These are phyloP conservation scores for Hypotaenidia philippensis DNA, from an alignment of 2,797 vertebrate species.

Conservation along the genomic window DNA sequence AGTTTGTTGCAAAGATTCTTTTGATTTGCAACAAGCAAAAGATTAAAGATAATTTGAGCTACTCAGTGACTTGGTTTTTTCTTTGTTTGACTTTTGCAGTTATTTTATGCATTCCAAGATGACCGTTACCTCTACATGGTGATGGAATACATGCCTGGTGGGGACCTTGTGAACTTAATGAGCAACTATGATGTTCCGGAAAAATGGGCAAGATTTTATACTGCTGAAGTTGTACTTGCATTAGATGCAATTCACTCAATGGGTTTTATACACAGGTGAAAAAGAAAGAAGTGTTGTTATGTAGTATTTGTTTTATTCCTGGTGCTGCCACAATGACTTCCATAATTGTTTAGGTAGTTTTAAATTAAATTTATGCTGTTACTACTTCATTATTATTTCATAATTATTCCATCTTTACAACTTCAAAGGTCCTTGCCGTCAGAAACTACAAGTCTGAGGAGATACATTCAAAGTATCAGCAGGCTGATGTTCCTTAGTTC, in stretches of 20 bases:
- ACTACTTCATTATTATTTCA: background rate
- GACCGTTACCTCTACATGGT: constrained; percentile 99
- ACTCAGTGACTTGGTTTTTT: background rate
- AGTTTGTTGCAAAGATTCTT: background rate
- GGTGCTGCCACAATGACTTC: background rate
- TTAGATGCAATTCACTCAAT: constrained; percentile 98
- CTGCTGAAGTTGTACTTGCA: constrained; percentile 96
- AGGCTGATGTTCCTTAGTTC: background rate
- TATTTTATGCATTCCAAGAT: constrained; percentile 98
- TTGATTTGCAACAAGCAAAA: background rate
- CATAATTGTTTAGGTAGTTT: background rate
- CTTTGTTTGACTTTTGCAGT: constrained; percentile 78
- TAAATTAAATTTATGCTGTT: background rate
- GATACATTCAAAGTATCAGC: background rate
- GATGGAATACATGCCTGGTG: constrained; percentile 99
- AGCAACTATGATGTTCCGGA: constrained; percentile 98
- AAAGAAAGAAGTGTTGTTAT: background rate
- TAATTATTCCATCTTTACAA: background rate
- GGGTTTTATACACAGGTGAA: constrained; percentile 98
- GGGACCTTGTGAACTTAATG: constrained; percentile 98
- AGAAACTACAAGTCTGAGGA: background rate
- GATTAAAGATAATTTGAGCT: background rate
- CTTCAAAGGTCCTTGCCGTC: background rate
- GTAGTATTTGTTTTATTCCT: background rate
- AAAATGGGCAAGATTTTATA: constrained; percentile 99